Evolutionary conservation across 2,888 invertebrate species (phyloP), one percentile per base, ranked within the genome.

Genomic region (Agrotis ipsilon): DNA sequence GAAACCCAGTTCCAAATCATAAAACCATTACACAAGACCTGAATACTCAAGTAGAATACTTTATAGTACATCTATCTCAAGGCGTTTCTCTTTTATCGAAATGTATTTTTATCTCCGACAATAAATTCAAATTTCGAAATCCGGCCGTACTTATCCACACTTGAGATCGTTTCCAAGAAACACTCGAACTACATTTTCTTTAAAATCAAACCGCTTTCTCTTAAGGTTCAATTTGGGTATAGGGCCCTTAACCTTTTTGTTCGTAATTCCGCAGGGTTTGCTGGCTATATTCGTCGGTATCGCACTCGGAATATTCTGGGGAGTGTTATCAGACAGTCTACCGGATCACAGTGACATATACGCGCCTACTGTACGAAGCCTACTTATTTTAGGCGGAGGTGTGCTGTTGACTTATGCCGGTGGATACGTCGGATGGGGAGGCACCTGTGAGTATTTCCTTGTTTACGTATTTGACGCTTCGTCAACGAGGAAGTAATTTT

Each of bases 341-440:
- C 96, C 96, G 49, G 94, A 93, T 78, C 95, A 95, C 78, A 88
- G 80, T 46, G 96, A 96, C 83, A 79, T 90, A 54, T 94, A 94
- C 82, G 93, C 95, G 5, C 93, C 95, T 6, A 89, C 94, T 49
- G 88, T 95, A 70, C 91, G 94, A 64, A 95, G 95, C 77, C 73
- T 95, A 49, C 91, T 94, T 62, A 93, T 96, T 79, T 92, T 96
- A 51, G 78, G 88, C 27, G 94, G 94, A 55, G 96, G 96, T 6
- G 82, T 92, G 61, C 84, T 95, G 32, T 85, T 94, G 66, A 91
- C 90, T 61, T 96, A 96, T 77, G 90, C 89, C 65, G 81, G 91
- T 27, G 94, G 91, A 75, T 92, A 92, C 72, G 75, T 92, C 48
- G 95, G 95, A 61, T 96, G 96, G 95, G 96, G 96, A 54, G 96